Base-by-base conservation (phyloP, 2,888 invertebrate genomes). In the Zootermopsis nevadensis region DNA sequence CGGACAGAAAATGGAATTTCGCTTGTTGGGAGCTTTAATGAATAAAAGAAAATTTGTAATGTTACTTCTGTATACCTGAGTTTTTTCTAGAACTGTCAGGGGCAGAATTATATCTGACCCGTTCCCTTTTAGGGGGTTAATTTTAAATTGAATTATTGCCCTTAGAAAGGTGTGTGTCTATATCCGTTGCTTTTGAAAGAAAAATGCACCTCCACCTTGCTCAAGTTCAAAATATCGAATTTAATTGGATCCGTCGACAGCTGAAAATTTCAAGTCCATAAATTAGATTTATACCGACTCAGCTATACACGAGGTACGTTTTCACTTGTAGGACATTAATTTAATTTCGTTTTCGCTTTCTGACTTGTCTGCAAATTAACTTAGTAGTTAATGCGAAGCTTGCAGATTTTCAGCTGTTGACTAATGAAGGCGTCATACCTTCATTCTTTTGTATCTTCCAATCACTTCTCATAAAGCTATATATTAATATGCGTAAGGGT, bases 21-120 rank as follows among this genome's bases (percentile, higher is more conserved):
- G 35, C 31, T 30, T 79, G 55, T 35, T 55, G 35, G 60, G 35
- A 35, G n/a, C n/a, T 38, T 60, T 79, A 79, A 79, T 79, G 79
- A 79, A 79, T 79, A 79, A 79, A 79, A 79, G 79, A 79, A 79
- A 22, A 60, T 60, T 79, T 79, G 60, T 74, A 74, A 74, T 74
- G 33, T 3, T 38, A 8, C 38, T 38, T 33, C 74, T 30, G 15
- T 15, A 38, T 38, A 74, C 38, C 74, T 74, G n/a, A 38, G 38
- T 24, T 27, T 27, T 27, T 74, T 38, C 38, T 7, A 38, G 33
- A 33, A 6, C 24, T 74, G 42, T 74, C 74, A 74, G 74, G 24
- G n/a, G n/a, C 24, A 42, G 74, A 74, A 33, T 38, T 74, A 74
- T 74, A n/a, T 6, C 74, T 74, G 74, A 74, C 74, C 74, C n/a